Evolutionary conservation across 2,888 invertebrate genomes (phyloP), one percentile per base, ranked within the genome.

Genomic region (Oscheius myriophilus): DNA sequence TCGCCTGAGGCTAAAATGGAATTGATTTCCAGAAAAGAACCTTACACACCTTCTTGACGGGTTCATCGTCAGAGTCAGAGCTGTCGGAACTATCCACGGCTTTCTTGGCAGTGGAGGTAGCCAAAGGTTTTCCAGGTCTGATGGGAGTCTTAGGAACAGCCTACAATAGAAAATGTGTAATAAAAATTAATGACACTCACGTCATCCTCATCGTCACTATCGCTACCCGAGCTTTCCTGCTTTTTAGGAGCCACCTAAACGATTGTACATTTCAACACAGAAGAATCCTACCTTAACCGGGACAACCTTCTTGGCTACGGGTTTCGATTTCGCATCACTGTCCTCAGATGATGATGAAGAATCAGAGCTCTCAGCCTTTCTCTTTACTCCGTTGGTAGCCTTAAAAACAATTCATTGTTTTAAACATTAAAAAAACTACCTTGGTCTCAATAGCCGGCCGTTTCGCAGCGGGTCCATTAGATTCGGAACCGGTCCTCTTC

Each of bases 41-140:
- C 9, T 3, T 33, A 9, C 3, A 33, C 9, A 33, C 33, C 33
- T 33, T 33, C 33, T 33, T 33, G 33, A 33, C 33, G 33, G 33
- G 33, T 33, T 70, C 70, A 21, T 70, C 69, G 0, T 67, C 66
- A 9, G 72, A 73, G 51, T 73, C 72, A 3, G 33, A 33, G 33
- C 46, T 46, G 46, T 46, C 46, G n/a, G 46, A 46, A 46, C 46
- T 46, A 46, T 18, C 18, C 3, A 4, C 67, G 1, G 74, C 69
- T 33, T 63, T 23, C 46, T 74, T 78, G 33, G 75, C 75, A 2
- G 72, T 53, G 23, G 55, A 45, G 12, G 79, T 72, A 21, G 71
- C 72, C 26, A 67, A 72, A 14, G 61, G 70, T 49, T 71, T 72
- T 14, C 41, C 59, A 54, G 53, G n/a, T 33, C 18, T 46, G 4